Evolutionary conservation across 2,797 vertebrate genomes (phyloP).

Genomic region (Thamnophis elegans): DNA sequence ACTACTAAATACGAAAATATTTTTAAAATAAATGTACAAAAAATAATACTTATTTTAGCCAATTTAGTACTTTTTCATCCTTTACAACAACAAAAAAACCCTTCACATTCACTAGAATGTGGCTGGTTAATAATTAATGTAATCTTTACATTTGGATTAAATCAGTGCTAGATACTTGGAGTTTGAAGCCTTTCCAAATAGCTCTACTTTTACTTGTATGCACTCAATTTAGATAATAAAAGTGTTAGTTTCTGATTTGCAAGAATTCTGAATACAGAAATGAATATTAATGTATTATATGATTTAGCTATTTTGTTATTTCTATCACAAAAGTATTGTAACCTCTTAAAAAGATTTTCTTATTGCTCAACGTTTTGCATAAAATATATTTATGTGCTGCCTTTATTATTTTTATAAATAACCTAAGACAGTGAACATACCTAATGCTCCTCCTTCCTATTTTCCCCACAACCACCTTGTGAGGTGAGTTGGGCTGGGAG

Average conservation of each 20-base stretch:
- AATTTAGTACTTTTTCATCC: background rate
- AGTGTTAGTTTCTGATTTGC: background rate
- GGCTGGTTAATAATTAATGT: slow-evolving; percentile 4
- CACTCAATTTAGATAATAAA: slow-evolving; percentile 14
- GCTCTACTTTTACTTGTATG: background rate
- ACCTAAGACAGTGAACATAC: background rate
- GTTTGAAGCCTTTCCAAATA: slow-evolving; percentile 17
- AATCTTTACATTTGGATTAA: background rate
- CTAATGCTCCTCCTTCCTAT: no score
- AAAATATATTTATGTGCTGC: background rate
- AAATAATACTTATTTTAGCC: background rate
- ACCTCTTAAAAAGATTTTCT: background rate
- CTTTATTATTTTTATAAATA: background rate
- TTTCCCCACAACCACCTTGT: no score
- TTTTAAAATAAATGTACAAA: background rate
- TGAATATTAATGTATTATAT: background rate
- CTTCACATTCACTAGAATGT: background rate
- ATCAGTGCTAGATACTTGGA: background rate
- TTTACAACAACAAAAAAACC: background rate
- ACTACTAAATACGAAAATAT: background rate
- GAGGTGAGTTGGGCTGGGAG: background rate
- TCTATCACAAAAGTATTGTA: background rate
- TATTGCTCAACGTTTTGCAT: background rate
- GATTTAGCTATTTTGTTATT: background rate
- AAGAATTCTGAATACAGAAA: background rate